Percentiles rank a stretch among this genome's conserved stretches.
phyloP scores from a whole-genome alignment of 2,888 invertebrate genomes.

The Cheilosia vernalis region DNA sequence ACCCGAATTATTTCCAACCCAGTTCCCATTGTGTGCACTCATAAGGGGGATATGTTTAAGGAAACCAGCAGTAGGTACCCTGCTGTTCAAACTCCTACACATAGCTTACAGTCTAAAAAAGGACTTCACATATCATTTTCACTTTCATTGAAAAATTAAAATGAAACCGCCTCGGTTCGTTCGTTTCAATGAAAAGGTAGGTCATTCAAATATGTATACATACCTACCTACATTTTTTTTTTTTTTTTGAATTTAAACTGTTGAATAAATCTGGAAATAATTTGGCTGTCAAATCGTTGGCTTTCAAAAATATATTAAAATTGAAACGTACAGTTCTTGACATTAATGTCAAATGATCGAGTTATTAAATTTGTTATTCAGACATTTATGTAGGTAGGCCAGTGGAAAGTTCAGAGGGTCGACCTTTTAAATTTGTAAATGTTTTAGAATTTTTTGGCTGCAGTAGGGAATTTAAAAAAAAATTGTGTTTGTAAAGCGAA shows the following conservation, averaged over 20 bases:
- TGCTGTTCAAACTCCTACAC: background rate
- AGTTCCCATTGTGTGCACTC: conserved; percentile 21
- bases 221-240: background rate
- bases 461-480: too few species aligned
- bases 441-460: too few species aligned
- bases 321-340: background rate
- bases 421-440: too few species aligned
- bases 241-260: conserved; percentile 11
- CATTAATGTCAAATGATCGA: background rate
- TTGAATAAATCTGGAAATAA: conserved; percentile 33
- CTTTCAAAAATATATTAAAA: background rate
- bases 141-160: conserved; percentile 20
- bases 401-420: background rate
- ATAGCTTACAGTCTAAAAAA: background rate
- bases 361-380: background rate
- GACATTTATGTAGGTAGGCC: background rate
- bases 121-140: conserved; percentile 19
- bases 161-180: conserved; percentile 25
- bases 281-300: conserved; percentile 38
- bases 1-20: conserved; percentile 43
- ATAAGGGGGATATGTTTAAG: conserved; percentile 13
- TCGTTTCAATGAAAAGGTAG: conserved; percentile 33
- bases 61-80: background rate
- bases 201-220: conserved; percentile 9
- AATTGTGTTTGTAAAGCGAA: too few species aligned